Conservation (phyloP, 2,888 invertebrate genomes). For the Leptopilina drosophilae region DNA sequence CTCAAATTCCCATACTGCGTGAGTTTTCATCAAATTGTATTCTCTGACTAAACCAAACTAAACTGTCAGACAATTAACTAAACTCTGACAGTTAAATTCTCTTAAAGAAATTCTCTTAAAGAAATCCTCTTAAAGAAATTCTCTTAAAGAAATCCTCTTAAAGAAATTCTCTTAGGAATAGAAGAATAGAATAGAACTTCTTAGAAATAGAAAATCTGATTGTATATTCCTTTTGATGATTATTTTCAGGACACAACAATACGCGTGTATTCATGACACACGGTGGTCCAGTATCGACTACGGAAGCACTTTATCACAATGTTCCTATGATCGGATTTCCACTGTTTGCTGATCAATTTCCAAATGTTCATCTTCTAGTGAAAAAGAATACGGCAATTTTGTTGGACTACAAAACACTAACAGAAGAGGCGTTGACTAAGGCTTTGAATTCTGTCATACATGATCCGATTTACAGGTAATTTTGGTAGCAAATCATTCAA, state of each 20-base stretch:
- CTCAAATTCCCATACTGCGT: conserved; percentile 55
- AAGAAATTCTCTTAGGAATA: no score
- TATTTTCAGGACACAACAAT: background rate
- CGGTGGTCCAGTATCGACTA: conserved; percentile 57
- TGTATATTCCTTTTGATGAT: no score
- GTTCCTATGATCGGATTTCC: conserved; percentile 65
- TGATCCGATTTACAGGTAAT: conserved; percentile 59
- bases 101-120: no score
- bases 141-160: no score
- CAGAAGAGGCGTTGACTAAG: conserved; percentile 46
- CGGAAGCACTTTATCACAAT: conserved; percentile 60
- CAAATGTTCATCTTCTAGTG: conserved; percentile 60
- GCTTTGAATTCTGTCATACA: conserved; percentile 61
- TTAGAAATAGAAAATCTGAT: no score
- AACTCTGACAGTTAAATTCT: no score
- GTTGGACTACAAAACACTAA: conserved; percentile 40
- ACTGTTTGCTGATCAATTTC: conserved; percentile 63
- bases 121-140: no score
- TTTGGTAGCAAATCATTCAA: background rate
- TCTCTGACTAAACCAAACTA: no score
- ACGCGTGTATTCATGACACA: conserved; percentile 1
- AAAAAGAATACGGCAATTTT: conserved; percentile 57
- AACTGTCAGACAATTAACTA: no score
- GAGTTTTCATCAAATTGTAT: background rate
- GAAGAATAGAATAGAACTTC: no score